These are phyloP conservation scores for Hiodon alosoides DNA, from an alignment of 2,113 vertebrate species.

Conservation along the genomic window DNA sequence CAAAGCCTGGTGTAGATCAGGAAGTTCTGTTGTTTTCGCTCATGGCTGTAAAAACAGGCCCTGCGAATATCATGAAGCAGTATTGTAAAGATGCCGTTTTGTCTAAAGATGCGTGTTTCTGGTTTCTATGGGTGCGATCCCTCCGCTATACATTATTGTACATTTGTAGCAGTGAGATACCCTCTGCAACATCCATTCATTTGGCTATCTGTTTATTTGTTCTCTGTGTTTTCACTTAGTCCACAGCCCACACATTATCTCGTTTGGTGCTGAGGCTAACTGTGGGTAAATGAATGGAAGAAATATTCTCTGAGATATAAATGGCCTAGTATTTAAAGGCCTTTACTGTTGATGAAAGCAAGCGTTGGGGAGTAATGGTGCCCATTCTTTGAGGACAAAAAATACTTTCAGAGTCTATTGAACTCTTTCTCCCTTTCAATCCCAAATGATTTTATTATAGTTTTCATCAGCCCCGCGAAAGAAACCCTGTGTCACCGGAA, in stretches of 20 bases:
- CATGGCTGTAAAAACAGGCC: too few species aligned
- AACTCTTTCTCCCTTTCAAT: constrained; percentile 1
- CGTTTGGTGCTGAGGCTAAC: background rate
- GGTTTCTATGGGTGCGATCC: too few species aligned
- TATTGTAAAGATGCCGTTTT: too few species aligned
- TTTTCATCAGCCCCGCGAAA: constrained; percentile 14
- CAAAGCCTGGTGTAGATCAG: too few species aligned
- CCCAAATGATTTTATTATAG: constrained; percentile 27
- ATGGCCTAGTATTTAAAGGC: background rate
- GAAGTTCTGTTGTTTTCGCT: too few species aligned
- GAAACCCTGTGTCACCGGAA: background rate
- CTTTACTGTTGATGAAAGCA: constrained; percentile 1
- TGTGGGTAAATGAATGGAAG: background rate
- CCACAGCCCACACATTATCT: background rate
- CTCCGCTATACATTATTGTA: too few species aligned
- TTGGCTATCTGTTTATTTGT: background rate
- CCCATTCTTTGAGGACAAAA: constrained; percentile 22
- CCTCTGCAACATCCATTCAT: background rate
- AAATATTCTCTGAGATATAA: background rate
- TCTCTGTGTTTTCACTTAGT: background rate
- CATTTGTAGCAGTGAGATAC: background rate
- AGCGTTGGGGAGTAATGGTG: constrained; percentile 13
- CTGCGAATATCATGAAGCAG: too few species aligned
- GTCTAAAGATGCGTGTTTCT: too few species aligned
- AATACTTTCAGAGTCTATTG: constrained; percentile 18